A percentile compares a stretch with the other conserved stretches of the same genome.
Conservation (phyloP, 2,113 vertebrate species). For the Pyxicephalus adspersus region DNA sequence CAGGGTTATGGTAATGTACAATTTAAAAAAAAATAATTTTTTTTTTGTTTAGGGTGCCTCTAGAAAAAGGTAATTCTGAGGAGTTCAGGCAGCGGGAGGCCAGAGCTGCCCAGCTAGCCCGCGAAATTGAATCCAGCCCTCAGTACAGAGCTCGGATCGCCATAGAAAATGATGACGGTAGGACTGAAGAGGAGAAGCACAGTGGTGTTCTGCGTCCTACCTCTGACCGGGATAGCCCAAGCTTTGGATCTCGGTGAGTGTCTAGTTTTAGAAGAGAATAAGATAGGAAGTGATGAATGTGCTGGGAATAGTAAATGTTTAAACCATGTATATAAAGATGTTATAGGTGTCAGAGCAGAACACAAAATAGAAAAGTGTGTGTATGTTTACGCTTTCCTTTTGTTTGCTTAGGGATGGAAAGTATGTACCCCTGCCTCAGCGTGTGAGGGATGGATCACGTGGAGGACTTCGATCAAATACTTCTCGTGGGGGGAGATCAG, state of each 20-base stretch:
- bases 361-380: no score
- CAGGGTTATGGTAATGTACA: not conserved
- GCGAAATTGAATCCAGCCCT: slow-evolving; percentile 87
- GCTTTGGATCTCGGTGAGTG: slow-evolving; percentile 68
- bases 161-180: slow-evolving; percentile 88
- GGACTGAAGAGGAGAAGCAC: slow-evolving; percentile 86
- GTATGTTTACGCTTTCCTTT: not conserved
- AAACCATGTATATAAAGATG: no score
- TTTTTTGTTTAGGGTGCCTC: slow-evolving; percentile 72
- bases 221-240: slow-evolving; percentile 69
- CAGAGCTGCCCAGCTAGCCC: slow-evolving; percentile 82
- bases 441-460: slow-evolving; percentile 78
- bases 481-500: slow-evolving; percentile 66
- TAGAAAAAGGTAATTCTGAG: slow-evolving; percentile 85
- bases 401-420: slow-evolving; percentile 78
- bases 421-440: slow-evolving; percentile 86
- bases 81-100: slow-evolving; percentile 84
- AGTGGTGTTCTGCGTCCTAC: slow-evolving; percentile 80
- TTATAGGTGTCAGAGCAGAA: no score
- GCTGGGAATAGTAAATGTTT: no score
- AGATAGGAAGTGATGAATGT: no score
- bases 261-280: no score
- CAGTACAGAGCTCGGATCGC: slow-evolving; percentile 82
- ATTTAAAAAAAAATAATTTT: no score
- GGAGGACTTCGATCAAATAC: slow-evolving; percentile 70